These are phyloP conservation scores for Menura novaehollandiae DNA, from an alignment of 2,113 vertebrate species.

Conservation along the genomic window DNA sequence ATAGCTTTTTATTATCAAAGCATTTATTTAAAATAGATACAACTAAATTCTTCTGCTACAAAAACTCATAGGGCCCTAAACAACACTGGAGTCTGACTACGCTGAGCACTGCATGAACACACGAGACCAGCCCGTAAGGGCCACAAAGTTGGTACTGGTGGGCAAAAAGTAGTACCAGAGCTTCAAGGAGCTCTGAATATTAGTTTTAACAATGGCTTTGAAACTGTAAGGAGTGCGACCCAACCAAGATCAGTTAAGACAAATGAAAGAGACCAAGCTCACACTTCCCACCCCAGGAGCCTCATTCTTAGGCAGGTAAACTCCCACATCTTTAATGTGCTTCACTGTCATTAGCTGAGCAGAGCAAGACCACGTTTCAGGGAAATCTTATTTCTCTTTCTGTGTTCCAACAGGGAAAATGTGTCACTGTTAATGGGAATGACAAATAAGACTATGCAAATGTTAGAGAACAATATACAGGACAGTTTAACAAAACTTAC, in stretches of 20 bases:
- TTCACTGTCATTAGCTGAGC: not conserved
- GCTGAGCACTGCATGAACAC: not conserved
- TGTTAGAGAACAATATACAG: not conserved
- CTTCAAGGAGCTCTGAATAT: not conserved
- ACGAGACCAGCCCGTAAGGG: rapidly evolving
- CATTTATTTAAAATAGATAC: not conserved
- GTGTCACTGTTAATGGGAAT: not conserved
- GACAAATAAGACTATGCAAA: not conserved
- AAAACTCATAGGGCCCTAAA: not conserved
- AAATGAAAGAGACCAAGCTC: not conserved
- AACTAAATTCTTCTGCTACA: not conserved
- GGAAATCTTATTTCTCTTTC: not conserved
- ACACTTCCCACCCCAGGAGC: not conserved
- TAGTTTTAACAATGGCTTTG: not conserved
- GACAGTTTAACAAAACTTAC: not conserved
- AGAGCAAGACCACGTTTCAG: not conserved
- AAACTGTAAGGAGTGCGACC: not conserved
- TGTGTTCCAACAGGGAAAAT: not conserved
- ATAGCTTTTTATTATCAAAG: not conserved
- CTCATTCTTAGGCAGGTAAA: not conserved
- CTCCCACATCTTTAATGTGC: not conserved
- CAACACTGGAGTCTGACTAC: not conserved
- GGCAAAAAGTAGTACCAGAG: not conserved
- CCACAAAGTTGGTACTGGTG: rapidly evolving
- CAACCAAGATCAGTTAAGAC: not conserved